Evolutionary conservation across 1,140 invertebrate species (phyloP).

Genomic region (Neelides sp.): DNA sequence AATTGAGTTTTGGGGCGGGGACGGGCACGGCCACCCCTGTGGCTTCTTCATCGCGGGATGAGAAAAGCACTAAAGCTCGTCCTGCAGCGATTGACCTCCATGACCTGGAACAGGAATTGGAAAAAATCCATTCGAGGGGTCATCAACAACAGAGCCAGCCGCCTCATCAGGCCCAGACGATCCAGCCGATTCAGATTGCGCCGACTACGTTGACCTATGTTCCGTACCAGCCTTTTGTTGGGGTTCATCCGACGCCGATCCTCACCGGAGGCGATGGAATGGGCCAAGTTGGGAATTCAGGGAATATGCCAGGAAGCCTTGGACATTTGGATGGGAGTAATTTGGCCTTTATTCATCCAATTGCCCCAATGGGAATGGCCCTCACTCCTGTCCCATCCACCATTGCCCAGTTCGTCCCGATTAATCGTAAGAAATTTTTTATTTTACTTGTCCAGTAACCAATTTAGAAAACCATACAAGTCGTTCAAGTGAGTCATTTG

Average conservation of each 20-base stretch:
- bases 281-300: neutral
- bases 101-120: slow-evolving; percentile 35
- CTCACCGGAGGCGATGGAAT: slow-evolving; percentile 2
- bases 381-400: slow-evolving; percentile 12
- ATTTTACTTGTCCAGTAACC: neutral
- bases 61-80: slow-evolving; percentile 25
- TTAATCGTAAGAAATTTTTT: slow-evolving; percentile 5
- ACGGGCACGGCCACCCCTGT: slow-evolving; percentile 23
- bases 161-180: neutral
- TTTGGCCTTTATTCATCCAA: neutral
- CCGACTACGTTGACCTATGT: slow-evolving; percentile 8
- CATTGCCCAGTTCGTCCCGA: slow-evolving; percentile 5
- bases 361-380: neutral
- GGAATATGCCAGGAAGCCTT: slow-evolving; percentile 7
- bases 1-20: slow-evolving; percentile 14
- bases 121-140: slow-evolving; percentile 25
- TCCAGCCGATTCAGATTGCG: slow-evolving; percentile 5
- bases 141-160: neutral
- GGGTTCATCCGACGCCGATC: neutral
- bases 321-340: slow-evolving; percentile 14
- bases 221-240: slow-evolving; percentile 6
- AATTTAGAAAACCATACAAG: too few relatives aligned
- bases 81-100: slow-evolving; percentile 37
- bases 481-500: too few relatives aligned
- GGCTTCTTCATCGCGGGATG: slow-evolving; percentile 20